Percentiles rank a stretch among this genome's conserved stretches.
Evolutionary conservation across 2,888 invertebrate species (phyloP).

Genomic region (Stratiomys singularior): DNA sequence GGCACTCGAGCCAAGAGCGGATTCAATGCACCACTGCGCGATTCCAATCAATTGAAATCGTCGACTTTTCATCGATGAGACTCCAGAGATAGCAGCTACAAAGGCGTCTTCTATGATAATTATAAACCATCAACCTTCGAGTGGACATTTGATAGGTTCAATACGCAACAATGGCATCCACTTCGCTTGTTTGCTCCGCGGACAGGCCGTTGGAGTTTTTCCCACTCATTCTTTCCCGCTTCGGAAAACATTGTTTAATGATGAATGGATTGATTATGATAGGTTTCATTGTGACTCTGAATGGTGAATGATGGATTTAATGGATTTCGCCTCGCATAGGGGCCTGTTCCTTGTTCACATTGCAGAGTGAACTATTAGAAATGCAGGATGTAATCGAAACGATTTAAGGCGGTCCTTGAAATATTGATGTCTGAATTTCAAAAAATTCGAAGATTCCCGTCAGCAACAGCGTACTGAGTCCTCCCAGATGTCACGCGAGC

Average conservation of each 20-base stretch:
- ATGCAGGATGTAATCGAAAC: not conserved
- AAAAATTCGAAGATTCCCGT: no score
- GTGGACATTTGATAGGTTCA: slow-evolving; percentile 45
- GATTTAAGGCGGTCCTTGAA: no score
- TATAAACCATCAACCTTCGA: slow-evolving; percentile 40
- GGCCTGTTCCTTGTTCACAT: not conserved
- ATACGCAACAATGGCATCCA: slow-evolving; percentile 12
- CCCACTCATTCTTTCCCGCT: slow-evolving; percentile 14
- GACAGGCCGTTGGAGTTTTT: slow-evolving; percentile 8
- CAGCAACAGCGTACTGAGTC: no score
- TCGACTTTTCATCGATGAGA: slow-evolving; percentile 30
- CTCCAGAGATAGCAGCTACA: slow-evolving; percentile 12
- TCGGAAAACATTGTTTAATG: not conserved
- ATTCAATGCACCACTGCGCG: not conserved
- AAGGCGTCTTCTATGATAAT: slow-evolving; percentile 39
- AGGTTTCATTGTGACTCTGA: slow-evolving; percentile 17
- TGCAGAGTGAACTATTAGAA: not conserved
- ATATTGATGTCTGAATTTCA: no score
- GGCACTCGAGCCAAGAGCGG: slow-evolving; percentile 1
- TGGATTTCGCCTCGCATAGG: not conserved
- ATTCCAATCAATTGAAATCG: slow-evolving; percentile 36
- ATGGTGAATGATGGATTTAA: slow-evolving; percentile 1
- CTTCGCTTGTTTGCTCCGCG: slow-evolving; percentile 16
- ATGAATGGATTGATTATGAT: slow-evolving; percentile 42
- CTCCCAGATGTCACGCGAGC: no score